phyloP scores from a whole-genome alignment of 2,113 vertebrate genomes.

The Esox niger region DNA sequence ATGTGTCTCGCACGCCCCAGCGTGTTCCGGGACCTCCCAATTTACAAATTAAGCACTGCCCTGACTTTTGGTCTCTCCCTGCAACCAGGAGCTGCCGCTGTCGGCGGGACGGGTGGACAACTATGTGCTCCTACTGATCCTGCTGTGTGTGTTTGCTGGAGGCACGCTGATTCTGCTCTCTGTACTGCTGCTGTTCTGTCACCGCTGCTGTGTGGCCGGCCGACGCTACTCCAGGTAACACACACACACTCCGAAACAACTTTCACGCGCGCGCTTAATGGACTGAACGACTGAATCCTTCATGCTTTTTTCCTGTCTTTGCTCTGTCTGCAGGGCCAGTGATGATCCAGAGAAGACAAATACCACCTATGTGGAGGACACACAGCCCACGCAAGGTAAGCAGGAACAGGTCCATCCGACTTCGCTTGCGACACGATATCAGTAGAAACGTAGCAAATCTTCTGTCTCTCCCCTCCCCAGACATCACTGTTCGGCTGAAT shows the following conservation, averaged over 20 bases:
- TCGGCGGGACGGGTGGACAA: constrained; percentile 77
- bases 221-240: constrained; percentile 84
- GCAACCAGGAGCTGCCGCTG: constrained; percentile 68
- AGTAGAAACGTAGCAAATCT: neutral
- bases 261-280: too few species aligned
- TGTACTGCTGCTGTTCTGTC: constrained; percentile 85
- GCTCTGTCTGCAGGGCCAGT: constrained; percentile 73
- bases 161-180: constrained; percentile 87
- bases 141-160: constrained; percentile 86
- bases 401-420: neutral
- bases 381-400: constrained; percentile 86
- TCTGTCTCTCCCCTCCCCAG: constrained; percentile 60
- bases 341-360: constrained; percentile 96
- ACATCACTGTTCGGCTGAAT: constrained; percentile 83
- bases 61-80: neutral
- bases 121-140: constrained; percentile 83
- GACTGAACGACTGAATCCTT: too few species aligned
- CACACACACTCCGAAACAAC: too few species aligned
- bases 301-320: neutral
- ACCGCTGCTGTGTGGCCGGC: constrained; percentile 83
- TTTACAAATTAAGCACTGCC: too few species aligned
- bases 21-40: neutral
- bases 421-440: neutral
- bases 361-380: constrained; percentile 89
- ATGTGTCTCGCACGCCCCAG: neutral